phyloP scores from a whole-genome alignment of 2,797 vertebrate genomes.

The Echiichthys vipera region DNA sequence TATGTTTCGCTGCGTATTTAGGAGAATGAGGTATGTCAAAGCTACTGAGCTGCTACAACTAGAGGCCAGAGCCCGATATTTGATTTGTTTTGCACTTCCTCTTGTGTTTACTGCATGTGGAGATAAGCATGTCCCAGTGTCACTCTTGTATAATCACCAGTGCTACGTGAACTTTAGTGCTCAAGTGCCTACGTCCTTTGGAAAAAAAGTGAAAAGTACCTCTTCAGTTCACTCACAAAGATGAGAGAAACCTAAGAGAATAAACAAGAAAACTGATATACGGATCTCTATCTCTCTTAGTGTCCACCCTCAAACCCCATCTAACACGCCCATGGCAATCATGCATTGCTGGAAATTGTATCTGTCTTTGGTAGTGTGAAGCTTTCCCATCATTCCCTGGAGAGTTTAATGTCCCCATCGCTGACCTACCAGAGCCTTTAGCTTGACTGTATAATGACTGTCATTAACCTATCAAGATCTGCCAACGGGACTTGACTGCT shows the following conservation, averaged over 20 bases:
- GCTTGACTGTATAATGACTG: conserved; percentile 77
- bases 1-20: conserved; percentile 48
- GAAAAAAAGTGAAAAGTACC: conserved; percentile 28
- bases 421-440: conserved; percentile 66
- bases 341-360: conserved; percentile 61
- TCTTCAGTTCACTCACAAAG: conserved; percentile 23
- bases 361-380: conserved; percentile 67
- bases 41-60: conserved; percentile 50
- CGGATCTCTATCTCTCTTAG: conserved; percentile 20
- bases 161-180: conserved; percentile 8
- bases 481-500: conserved; percentile 54
- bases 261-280: conserved; percentile 5
- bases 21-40: conserved; percentile 42
- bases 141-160: conserved; percentile 27
- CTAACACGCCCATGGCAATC: conserved; percentile 53
- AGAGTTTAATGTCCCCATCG: conserved; percentile 69
- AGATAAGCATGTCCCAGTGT: conserved; percentile 45
- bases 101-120: conserved; percentile 43
- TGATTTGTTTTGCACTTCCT: conserved; percentile 53
- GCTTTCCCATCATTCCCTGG: conserved; percentile 82
- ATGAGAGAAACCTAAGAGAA: conserved; percentile 24
- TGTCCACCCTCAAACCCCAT: conserved; percentile 27
- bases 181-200: conserved; percentile 7
- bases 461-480: conserved; percentile 84
- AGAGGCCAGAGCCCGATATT: conserved; percentile 39